These are phyloP conservation scores for Pterostichus madidus DNA, from an alignment of 2,888 invertebrate species.

Conservation along the genomic window DNA sequence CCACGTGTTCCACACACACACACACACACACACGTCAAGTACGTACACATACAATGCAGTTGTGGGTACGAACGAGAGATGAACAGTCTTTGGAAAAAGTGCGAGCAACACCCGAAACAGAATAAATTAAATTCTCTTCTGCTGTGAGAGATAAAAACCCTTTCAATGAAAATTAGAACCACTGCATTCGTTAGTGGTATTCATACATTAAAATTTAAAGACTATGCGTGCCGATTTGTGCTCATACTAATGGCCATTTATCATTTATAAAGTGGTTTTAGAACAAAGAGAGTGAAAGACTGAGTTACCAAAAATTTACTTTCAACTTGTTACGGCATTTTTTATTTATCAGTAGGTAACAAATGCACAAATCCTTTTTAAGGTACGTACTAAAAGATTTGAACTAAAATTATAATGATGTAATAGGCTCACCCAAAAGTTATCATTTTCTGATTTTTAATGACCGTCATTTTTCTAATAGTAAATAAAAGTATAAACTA, in stretches of 20 bases:
- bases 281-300: no score
- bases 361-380: no score
- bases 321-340: no score
- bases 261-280: neutral
- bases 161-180: constrained; percentile 17
- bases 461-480: no score
- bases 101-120: constrained; percentile 7
- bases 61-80: neutral
- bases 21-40: neutral
- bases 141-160: constrained; percentile 4
- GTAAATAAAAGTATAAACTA: no score
- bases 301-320: no score
- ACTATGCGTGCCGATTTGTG: neutral
- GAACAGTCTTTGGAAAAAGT: neutral
- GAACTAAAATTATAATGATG: no score
- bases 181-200: constrained; percentile 12
- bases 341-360: no score
- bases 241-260: neutral
- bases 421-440: no score
- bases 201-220: constrained; percentile 11
- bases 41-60: neutral
- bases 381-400: no score
- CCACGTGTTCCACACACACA: constrained; percentile 17
- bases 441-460: no score
- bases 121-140: constrained; percentile 31